A percentile compares a stretch with the other conserved stretches of the same genome.
These are phyloP conservation scores for Drosophila borborema DNA, from an alignment of 2,888 invertebrate species.

Conservation along the genomic window DNA sequence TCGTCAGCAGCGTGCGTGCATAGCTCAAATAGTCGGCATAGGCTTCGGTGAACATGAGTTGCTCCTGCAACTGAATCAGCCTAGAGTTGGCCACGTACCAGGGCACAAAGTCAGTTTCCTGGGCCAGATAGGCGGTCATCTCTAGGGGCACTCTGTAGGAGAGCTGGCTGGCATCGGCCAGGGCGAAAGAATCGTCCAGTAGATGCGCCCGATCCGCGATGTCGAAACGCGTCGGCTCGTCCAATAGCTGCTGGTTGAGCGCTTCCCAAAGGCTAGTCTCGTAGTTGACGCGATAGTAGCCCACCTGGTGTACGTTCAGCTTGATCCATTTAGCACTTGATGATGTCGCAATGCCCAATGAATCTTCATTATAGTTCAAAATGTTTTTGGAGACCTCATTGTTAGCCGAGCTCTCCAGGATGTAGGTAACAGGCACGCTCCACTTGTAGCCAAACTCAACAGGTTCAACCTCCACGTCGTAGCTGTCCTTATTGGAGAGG, in stretches of 20 bases:
- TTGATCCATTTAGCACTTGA: constrained; percentile 89
- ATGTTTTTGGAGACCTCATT: constrained; percentile 70
- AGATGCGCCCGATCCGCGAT: constrained; percentile 91
- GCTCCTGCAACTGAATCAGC: constrained; percentile 85
- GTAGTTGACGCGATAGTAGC: constrained; percentile 95
- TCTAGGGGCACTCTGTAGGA: constrained; percentile 89
- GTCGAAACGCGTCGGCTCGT: constrained; percentile 83
- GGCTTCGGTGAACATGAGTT: constrained; percentile 86
- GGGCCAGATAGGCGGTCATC: constrained; percentile 88
- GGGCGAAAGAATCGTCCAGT: constrained; percentile 92
- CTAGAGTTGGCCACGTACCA: constrained; percentile 89
- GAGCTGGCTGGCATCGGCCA: constrained; percentile 90
- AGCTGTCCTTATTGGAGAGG: constrained; percentile 88
- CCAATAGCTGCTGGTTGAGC: constrained; percentile 80
- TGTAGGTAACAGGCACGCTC: constrained; percentile 92
- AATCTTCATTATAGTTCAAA: constrained; percentile 62
- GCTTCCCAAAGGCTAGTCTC: constrained; percentile 88
- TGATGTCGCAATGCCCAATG: constrained; percentile 73
- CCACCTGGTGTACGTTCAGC: constrained; percentile 92
- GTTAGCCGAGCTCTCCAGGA: constrained; percentile 86
- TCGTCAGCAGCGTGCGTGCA: constrained; percentile 87
- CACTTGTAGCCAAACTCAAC: constrained; percentile 88
- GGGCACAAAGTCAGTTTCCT: constrained; percentile 89
- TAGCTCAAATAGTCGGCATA: constrained; percentile 87
- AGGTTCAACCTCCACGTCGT: constrained; percentile 84